These are phyloP conservation scores for Drosophila peninsularis DNA, from an alignment of 2,888 invertebrate species.

Conservation along the genomic window DNA sequence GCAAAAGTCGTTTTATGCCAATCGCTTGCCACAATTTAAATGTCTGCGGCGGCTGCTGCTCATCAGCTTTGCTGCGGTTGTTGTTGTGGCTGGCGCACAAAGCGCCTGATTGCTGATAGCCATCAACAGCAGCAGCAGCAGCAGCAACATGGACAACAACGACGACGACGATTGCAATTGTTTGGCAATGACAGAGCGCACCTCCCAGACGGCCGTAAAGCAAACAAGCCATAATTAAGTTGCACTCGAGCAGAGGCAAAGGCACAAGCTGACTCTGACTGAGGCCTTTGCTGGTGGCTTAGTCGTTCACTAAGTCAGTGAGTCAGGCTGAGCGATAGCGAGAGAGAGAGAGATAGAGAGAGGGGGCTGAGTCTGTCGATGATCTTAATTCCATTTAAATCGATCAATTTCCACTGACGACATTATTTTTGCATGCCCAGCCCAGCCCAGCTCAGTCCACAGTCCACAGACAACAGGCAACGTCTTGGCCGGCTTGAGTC, in stretches of 20 bases:
- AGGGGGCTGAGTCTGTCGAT: conserved; percentile 48
- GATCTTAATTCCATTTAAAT: conserved; percentile 82
- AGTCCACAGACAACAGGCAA: conserved; percentile 22
- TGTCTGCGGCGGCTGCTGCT: conserved; percentile 65
- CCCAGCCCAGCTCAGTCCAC: conserved; percentile 16
- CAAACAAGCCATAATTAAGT: conserved; percentile 81
- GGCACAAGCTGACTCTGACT: conserved; percentile 13
- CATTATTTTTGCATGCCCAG: conserved; percentile 77
- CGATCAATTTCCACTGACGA: conserved; percentile 82
- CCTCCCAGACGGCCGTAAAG: conserved; percentile 74
- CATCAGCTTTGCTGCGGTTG: conserved; percentile 56
- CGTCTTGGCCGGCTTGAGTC: conserved; percentile 50
- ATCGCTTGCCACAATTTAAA: conserved; percentile 48
- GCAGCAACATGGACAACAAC: conserved; percentile 44
- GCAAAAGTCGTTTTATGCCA: conserved; percentile 37
- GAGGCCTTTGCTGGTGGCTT: conserved; percentile 31
- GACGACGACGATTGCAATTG: conserved; percentile 60
- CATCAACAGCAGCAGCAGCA: conserved; percentile 60
- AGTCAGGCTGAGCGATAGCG: conserved; percentile 53
- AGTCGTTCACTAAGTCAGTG: conserved; percentile 79
- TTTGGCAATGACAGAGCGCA: conserved; percentile 81
- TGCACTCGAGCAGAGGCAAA: conserved; percentile 55
- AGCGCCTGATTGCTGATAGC: conserved; percentile 81
- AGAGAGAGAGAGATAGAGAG: background rate
- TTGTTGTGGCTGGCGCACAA: conserved; percentile 70